Base-by-base conservation (phyloP, 2,888 invertebrate genomes). In the Parnassius glacialis region DNA sequence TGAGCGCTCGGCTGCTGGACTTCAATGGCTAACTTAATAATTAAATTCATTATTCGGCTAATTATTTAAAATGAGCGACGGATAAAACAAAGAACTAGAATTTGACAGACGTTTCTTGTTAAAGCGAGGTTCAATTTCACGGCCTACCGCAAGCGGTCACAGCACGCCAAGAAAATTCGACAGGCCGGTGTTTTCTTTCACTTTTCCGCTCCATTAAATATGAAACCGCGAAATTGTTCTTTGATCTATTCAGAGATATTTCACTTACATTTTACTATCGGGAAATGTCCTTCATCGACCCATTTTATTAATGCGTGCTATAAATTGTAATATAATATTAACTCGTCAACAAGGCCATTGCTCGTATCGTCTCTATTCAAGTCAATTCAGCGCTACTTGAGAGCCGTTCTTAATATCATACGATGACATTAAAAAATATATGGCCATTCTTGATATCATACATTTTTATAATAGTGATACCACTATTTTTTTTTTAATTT, bases 191-290 rank as follows among this genome's bases (percentile, higher is more conserved):
- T 79, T 76, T 79, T 78, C 78, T 80, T 80, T 77, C 78, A 72
- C 70, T 74, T 76, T 71, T 72, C 72, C 75, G 76, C 73, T 72
- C 76, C 75, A 77, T 68, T 78, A 73, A 76, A 65, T 67, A 64
- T 65, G 66, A 67, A 61, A 64, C 64, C 64, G 65, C 68, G 70
- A 59, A 70, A 20, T 16, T 45, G 48, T 69, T 67, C 81, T 84
- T 84, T 84, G 84, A 85, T 83, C 77, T 83, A 75, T 72, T 70
- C 65, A 72, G 70, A 68, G 73, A 73, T 67, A 70, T 70, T 68
- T 70, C 72, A 68, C 68, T 65, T 65, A 69, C 67, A 65, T 69
- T 56, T 11, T 34, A 66, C 65, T 55, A 67, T 64, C 64, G 61
- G 68, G 64, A 67, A 66, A 52, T 62, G 56, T 61, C 57, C 57